Conservation (phyloP, 2,888 invertebrate species). For the Xanthia icteritia region DNA sequence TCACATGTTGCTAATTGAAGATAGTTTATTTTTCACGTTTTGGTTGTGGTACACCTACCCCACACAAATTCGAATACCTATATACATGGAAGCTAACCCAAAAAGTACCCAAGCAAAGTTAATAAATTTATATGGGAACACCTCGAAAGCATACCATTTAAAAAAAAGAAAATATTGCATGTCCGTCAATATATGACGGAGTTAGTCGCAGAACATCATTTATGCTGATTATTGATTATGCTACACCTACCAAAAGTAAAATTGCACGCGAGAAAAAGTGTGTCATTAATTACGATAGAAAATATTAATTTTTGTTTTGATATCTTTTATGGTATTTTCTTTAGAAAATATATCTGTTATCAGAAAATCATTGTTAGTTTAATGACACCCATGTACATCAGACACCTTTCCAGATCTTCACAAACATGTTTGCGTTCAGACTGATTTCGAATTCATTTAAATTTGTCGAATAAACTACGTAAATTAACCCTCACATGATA, state of each 20-base stretch:
- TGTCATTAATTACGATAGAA: not conserved
- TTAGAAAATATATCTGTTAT: slow-evolving; percentile 13
- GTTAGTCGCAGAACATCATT: no score
- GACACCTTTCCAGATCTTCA: not conserved
- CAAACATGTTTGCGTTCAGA: slow-evolving; percentile 4
- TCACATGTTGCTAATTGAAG: not conserved
- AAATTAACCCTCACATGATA: not conserved
- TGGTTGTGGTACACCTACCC: no score
- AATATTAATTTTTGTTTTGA: not conserved
- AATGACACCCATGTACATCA: slow-evolving; percentile 28
- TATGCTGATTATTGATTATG: no score
- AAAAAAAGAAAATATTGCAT: no score
- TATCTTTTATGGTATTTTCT: not conserved
- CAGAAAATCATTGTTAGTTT: slow-evolving; percentile 8
- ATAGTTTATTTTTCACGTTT: not conserved
- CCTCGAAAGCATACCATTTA: no score
- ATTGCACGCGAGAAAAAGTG: not conserved
- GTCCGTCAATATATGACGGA: no score
- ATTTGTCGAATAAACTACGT: slow-evolving; percentile 5
- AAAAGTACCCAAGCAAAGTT: no score
- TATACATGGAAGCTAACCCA: no score
- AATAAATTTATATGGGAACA: no score
- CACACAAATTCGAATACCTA: no score
- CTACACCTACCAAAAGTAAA: not conserved
- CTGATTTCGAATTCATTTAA: slow-evolving; percentile 22